These are phyloP conservation scores for Columba janthina DNA, from an alignment of 2,113 vertebrate species.

Conservation along the genomic window DNA sequence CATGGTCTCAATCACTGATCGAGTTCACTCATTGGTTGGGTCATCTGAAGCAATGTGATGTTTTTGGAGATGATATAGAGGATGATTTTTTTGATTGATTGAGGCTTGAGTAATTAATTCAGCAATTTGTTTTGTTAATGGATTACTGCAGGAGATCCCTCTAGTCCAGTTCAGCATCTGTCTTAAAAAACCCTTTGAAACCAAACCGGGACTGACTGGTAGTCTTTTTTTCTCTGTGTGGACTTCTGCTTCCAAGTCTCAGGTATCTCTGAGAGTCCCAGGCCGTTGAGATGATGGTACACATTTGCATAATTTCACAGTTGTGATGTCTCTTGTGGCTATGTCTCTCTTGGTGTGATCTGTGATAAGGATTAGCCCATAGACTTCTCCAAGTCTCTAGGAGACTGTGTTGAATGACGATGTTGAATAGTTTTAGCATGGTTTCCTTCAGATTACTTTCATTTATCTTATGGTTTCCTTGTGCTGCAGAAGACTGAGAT, in stretches of 20 bases:
- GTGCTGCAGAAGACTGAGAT: neutral
- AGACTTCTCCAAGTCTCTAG: neutral
- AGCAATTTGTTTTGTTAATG: neutral
- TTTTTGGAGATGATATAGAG: neutral
- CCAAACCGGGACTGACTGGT: neutral
- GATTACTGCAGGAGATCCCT: neutral
- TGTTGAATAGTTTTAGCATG: neutral
- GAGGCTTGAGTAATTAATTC: neutral
- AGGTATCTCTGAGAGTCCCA: neutral
- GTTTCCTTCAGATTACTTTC: neutral
- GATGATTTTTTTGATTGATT: neutral
- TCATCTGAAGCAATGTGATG: neutral
- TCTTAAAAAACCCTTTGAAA: neutral
- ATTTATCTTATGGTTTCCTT: neutral
- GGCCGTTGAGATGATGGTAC: neutral
- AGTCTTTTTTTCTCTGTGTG: neutral
- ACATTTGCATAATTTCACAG: neutral
- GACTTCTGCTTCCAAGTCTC: neutral
- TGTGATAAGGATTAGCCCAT: neutral
- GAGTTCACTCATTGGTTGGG: neutral
- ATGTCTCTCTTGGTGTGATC: neutral
- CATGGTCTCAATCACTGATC: neutral
- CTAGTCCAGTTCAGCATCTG: neutral
- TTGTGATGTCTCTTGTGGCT: neutral
- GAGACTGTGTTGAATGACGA: neutral